phyloP scores from a whole-genome alignment of 2,113 vertebrate species.

The Phalacrocorax brasilianus region DNA sequence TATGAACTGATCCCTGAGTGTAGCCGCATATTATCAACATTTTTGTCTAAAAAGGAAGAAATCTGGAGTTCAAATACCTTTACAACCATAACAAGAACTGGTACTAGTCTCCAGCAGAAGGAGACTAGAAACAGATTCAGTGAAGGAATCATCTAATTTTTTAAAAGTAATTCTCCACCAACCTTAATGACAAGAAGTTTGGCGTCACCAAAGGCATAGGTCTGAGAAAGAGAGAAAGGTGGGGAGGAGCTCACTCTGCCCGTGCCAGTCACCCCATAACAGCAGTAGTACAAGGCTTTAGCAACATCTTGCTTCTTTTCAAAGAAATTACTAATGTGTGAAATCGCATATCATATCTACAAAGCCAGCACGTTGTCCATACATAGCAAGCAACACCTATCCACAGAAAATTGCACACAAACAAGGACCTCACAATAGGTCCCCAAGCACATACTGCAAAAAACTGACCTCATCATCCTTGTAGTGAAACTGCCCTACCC shows the following conservation, averaged over 20 bases:
- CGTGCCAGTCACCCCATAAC: neutral
- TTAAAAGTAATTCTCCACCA: neutral
- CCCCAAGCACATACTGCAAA: neutral
- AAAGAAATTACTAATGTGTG: rapidly evolving
- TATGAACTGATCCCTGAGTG: neutral
- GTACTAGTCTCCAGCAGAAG: neutral
- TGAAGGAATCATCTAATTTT: neutral
- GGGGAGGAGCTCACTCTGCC: neutral
- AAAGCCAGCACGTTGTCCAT: neutral
- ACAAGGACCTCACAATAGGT: neutral
- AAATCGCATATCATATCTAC: neutral
- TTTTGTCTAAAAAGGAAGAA: neutral
- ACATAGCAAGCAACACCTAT: neutral
- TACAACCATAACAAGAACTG: neutral
- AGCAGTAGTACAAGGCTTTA: neutral
- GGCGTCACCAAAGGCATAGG: neutral
- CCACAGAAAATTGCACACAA: neutral
- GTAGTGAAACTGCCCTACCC: neutral
- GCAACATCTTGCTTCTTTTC: neutral
- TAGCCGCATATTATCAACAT: neutral
- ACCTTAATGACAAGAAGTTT: neutral
- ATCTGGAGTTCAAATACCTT: neutral
- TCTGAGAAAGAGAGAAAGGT: neutral
- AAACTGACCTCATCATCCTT: neutral
- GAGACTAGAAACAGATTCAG: neutral